Percentiles rank a stretch among this genome's conserved stretches.
These are phyloP conservation scores for Tricholaema leucomelas DNA, from an alignment of 2,113 vertebrate genomes.

Conservation along the genomic window DNA sequence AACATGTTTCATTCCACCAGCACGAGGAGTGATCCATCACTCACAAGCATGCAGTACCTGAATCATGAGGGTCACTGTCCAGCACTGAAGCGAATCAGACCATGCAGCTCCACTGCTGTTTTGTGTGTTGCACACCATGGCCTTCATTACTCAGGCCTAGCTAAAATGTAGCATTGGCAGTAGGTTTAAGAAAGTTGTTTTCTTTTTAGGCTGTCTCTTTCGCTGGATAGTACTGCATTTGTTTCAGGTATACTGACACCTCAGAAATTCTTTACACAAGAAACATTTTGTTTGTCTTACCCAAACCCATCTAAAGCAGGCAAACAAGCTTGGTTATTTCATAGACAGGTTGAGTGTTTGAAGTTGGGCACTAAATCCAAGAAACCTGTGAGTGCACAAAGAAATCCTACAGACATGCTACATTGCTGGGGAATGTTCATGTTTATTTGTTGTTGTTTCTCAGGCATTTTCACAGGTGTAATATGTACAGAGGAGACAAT, in stretches of 20 bases:
- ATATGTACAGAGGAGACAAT: constrained; percentile 63
- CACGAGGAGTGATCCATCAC: neutral
- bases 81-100: constrained; percentile 28
- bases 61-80: constrained; percentile 42
- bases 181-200: neutral
- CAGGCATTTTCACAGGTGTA: constrained; percentile 25
- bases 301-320: neutral
- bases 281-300: neutral
- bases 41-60: neutral
- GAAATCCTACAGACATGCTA: neutral
- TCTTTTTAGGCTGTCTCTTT: neutral
- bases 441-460: constrained; percentile 33
- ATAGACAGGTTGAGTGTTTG: neutral
- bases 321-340: neutral
- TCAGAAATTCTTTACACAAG: neutral
- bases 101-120: neutral
- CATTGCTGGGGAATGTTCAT: constrained; percentile 38
- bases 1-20: neutral
- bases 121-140: neutral
- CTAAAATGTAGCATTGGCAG: neutral
- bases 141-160: neutral
- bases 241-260: neutral
- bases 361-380: neutral
- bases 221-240: neutral
- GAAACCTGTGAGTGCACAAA: neutral